Evolutionary conservation across 2,888 invertebrate species (phyloP), one percentile per base, ranked within the genome.

Genomic region (Drosophila kambysellisi): DNA sequence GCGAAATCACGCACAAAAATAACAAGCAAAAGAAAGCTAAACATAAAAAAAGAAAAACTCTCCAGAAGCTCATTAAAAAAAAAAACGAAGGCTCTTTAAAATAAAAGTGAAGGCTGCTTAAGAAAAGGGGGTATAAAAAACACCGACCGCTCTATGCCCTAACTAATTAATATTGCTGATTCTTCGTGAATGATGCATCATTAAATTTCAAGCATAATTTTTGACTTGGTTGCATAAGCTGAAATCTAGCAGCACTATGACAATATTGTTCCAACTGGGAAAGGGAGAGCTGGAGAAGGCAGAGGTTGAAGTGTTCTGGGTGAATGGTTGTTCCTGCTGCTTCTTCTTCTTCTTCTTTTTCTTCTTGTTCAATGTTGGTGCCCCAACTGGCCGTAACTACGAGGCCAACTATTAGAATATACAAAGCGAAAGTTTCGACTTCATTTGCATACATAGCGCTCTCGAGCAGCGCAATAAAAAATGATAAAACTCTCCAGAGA

Each of bases 401-500:
- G 72, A 81, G 86, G 25, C 46, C 85, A 81, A 82, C 83, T 85
- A 85, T 30, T 39, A 54, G 37, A 39, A 54, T 54, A 54, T 76
- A 87, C 89, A 88, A 88, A 88, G 88, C 78, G 76, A 79, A 89
- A 85, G 87, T 87, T 83, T 84, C 87, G 83, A 89, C 89, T 91
- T 91, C 90, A 91, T 91, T 91, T 91, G 90, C 91, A 91, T 91
- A 91, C 89, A 91, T 88, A 91, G 91, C 85, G 88, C 91, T 88
- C 91, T 89, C 78, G 87, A 91, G 91, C 79, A 90, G 82, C 82
- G 85, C 85, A 88, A 91, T 91, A 91, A 88, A 91, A 91, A 91
- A 89, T 91, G 91, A 91, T 91, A 91, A 90, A 91, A 91, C 85
- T 89, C 91, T 90, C 88, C 41, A 70, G 88, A 86, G 79, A 79